phyloP scores from a whole-genome alignment of 2,888 invertebrate species.

The Furcula furcula region DNA sequence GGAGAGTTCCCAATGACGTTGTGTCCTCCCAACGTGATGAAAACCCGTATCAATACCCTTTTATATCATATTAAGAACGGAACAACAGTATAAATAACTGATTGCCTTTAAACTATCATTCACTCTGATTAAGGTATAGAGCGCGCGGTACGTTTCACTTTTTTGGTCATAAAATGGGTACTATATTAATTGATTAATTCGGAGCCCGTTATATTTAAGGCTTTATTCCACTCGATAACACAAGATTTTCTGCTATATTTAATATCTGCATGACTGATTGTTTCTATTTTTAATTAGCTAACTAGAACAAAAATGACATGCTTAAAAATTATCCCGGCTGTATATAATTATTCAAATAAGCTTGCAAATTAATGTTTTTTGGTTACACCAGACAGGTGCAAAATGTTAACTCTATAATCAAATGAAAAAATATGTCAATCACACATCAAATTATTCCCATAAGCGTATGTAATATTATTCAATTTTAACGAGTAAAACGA shows the following conservation, averaged over 20 bases:
- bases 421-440: conserved; percentile 47
- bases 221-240: too few relatives aligned
- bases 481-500: conserved; percentile 40
- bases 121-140: too few relatives aligned
- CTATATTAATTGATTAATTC: too few relatives aligned
- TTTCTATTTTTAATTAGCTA: too few relatives aligned
- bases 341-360: conserved; percentile 27
- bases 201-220: too few relatives aligned
- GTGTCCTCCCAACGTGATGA: not conserved
- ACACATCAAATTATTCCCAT: conserved; percentile 46
- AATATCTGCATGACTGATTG: too few relatives aligned
- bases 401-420: conserved; percentile 17
- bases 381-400: conserved; percentile 28
- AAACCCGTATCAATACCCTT: not conserved
- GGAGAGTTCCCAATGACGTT: not conserved
- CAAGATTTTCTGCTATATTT: too few relatives aligned
- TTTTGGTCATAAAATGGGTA: too few relatives aligned
- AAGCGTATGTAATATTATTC: conserved; percentile 37
- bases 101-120: too few relatives aligned
- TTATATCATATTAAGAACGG: too few relatives aligned
- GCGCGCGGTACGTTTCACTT: too few relatives aligned
- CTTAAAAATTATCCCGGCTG: conserved; percentile 15
- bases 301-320: not conserved
- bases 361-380: conserved; percentile 21
- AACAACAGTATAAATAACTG: too few relatives aligned